Evolutionary conservation across 2,888 invertebrate genomes (phyloP).

Genomic region (Netelia virgata): DNA sequence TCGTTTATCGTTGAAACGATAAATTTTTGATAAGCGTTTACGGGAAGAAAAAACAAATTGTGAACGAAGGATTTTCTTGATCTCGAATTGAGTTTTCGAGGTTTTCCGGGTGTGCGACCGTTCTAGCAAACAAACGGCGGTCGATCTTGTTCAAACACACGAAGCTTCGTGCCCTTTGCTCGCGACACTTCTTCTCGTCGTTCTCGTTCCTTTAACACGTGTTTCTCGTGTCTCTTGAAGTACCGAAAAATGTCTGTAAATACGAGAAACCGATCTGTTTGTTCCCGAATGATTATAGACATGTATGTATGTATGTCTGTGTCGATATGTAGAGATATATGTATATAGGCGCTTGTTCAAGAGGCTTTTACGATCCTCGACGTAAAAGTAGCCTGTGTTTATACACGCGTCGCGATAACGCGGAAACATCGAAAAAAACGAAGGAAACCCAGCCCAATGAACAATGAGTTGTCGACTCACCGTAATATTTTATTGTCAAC

Average conservation of each 20-base stretch:
- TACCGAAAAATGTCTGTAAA: slow-evolving; percentile 63
- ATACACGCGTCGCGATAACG: slow-evolving; percentile 63
- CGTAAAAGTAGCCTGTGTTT: slow-evolving; percentile 33
- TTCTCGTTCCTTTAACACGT: slow-evolving; percentile 73
- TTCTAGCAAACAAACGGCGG: slow-evolving; percentile 57
- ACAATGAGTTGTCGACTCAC: neutral
- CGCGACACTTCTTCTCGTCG: slow-evolving; percentile 57
- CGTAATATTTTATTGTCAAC: too few species aligned
- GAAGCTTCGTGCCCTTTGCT: slow-evolving; percentile 42
- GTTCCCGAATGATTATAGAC: slow-evolving; percentile 74
- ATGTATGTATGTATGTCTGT: neutral
- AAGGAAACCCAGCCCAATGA: slow-evolving; percentile 12
- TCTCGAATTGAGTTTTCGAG: slow-evolving; percentile 54
- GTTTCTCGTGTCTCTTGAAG: slow-evolving; percentile 67
- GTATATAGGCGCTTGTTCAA: neutral
- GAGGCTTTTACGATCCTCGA: slow-evolving; percentile 27
- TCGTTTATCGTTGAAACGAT: slow-evolving; percentile 23
- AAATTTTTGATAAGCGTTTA: slow-evolving; percentile 56
- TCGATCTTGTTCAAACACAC: slow-evolving; percentile 63
- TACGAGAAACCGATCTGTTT: slow-evolving; percentile 78
- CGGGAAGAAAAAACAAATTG: slow-evolving; percentile 4
- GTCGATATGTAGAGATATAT: neutral
- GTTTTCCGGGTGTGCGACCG: slow-evolving; percentile 55
- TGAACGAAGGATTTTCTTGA: slow-evolving; percentile 24
- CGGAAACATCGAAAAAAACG: slow-evolving; percentile 12